A percentile compares a stretch with the other conserved stretches of the same genome.
These are phyloP conservation scores for Craseonycteris thonglongyai DNA, from an alignment of 2,113 vertebrate species.

Conservation along the genomic window DNA sequence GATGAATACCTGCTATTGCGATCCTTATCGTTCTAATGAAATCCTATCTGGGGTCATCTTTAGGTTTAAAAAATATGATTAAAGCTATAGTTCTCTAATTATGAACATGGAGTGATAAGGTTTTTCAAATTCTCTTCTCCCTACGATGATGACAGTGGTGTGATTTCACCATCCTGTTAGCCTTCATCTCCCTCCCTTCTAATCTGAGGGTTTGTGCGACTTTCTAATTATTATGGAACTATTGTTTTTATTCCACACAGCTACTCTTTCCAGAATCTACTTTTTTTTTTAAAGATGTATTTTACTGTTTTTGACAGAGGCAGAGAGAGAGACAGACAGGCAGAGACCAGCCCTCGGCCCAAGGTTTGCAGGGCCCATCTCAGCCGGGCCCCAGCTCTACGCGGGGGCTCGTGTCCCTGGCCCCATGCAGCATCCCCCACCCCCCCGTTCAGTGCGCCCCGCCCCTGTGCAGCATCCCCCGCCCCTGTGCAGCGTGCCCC, in stretches of 20 bases:
- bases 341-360: not conserved
- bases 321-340: too few relatives aligned
- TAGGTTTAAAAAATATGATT: not conserved
- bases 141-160: not conserved
- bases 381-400: not conserved
- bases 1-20: not conserved
- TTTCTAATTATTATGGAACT: not conserved
- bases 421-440: fast-evolving
- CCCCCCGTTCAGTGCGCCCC: too few relatives aligned
- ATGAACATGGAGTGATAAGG: not conserved
- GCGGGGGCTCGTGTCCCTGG: not conserved
- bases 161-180: not conserved
- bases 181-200: not conserved
- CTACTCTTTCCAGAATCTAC: not conserved
- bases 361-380: too few relatives aligned
- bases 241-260: not conserved
- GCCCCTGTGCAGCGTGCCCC: too few relatives aligned
- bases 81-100: not conserved
- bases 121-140: not conserved
- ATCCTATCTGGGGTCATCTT: not conserved
- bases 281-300: too few relatives aligned
- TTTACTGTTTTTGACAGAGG: too few relatives aligned
- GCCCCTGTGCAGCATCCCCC: too few relatives aligned
- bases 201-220: not conserved
- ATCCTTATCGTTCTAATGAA: not conserved